These are phyloP conservation scores for Caenorhabditis imperialis DNA, from an alignment of 2,888 invertebrate species.

Conservation along the genomic window DNA sequence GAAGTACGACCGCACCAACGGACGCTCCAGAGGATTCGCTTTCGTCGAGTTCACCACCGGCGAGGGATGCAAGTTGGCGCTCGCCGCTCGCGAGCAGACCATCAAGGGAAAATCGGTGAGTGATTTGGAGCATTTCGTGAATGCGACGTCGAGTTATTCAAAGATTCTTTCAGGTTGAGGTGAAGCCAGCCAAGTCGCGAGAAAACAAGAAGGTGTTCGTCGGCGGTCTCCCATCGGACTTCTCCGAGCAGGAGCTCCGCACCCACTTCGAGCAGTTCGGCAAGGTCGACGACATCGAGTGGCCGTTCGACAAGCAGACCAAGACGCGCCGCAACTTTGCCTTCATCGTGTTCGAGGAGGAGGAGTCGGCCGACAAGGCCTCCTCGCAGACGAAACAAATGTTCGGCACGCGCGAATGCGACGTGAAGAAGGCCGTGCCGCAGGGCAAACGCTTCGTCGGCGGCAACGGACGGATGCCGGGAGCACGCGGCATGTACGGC, in stretches of 20 bases:
- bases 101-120: conserved; percentile 75
- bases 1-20: conserved; percentile 78
- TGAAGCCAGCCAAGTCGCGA: conserved; percentile 78
- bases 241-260: conserved; percentile 76
- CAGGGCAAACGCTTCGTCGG: conserved; percentile 70
- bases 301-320: conserved; percentile 75
- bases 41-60: conserved; percentile 78
- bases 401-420: conserved; percentile 78
- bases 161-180: conserved; percentile 69
- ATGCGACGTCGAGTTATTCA: too few relatives aligned
- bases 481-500: conserved; percentile 55
- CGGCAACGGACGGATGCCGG: conserved; percentile 53
- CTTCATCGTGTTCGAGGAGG: conserved; percentile 78
- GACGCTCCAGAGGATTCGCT: conserved; percentile 78
- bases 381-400: conserved; percentile 74
- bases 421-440: conserved; percentile 78
- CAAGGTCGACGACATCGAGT: conserved; percentile 78
- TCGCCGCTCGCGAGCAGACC: conserved; percentile 73
- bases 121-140: background rate
- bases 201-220: conserved; percentile 79
- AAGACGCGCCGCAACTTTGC: conserved; percentile 78
- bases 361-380: conserved; percentile 77
- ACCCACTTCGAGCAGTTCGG: conserved; percentile 77
- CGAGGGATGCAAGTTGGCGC: conserved; percentile 75
- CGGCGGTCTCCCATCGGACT: conserved; percentile 78